Base-by-base conservation (phyloP, 1,140 invertebrate species). In the Gonatopus flavifemur region DNA sequence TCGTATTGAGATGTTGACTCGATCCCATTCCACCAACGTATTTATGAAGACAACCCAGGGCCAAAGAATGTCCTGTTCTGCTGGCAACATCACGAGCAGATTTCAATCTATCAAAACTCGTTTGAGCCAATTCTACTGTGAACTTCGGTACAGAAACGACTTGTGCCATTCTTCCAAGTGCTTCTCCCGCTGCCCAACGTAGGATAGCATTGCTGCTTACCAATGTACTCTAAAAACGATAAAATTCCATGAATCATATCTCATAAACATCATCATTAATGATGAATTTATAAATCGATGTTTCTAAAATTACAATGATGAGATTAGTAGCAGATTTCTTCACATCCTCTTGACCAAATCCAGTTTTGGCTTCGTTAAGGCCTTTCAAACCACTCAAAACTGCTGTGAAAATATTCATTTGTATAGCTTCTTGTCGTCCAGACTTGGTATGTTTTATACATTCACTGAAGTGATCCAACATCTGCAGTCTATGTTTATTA, bases 351-450 rank as follows among this genome's bases (percentile, higher is more conserved):
- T 93, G 89, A 0, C 91, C 93, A 36, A 96, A 82, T 19, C 83
- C 86, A 6, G 85, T 86, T 80, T 97, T 97, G 15, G 85, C 84
- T 56, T 97, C 94, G 3, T 91, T 90, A 2, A 97, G 75, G 18
- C 88, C 88, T 72, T 95, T 93, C 24, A 98, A 77, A 6, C 94
- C 93, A 63, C 90, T 88, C 16, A 98, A 76, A 3, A 98, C 77
- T 6, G 95, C 94, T 12, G 95, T 94, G 68, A 98, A 96, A 37
- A 98, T 90, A 74, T 99, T 99, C 76, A 97, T 91, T 71, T 98
- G 94, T 15, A 98, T 89, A 2, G 95, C 95, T 74, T 98, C 94
- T 71, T 96, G 93, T 15, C 93, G 82, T 2, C 85, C 84, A 7
- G 91, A 93, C 72, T 97, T 97, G 0, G 93, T 92, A 64, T 94